Base-by-base conservation (phyloP, 2,888 invertebrate species). In the Lithophane leautieri region DNA sequence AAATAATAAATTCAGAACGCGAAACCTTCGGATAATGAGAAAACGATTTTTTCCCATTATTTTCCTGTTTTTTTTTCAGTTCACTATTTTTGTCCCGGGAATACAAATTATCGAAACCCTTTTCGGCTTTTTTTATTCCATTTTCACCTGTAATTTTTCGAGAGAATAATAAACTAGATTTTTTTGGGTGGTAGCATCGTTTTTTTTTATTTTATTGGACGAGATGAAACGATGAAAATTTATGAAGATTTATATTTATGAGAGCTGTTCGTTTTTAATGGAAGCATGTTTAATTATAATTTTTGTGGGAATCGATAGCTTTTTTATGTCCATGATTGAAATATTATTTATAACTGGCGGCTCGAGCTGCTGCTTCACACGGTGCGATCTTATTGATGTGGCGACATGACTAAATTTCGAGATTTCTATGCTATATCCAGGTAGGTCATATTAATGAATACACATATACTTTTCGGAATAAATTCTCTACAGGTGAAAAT, bases 1-100 rank as follows among this genome's bases (percentile, higher is more conserved):
- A 83, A 83, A 86, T 86, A 86, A 88, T 86, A 88, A 88, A 88
- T 86, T 86, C 88, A 73, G 78, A 76, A 67, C 82, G 82, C 78
- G 80, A 71, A 77, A 70, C 75, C 25, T 66, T 34, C 63, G 73
- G 78, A 80, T 86, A 88, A 86, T 88, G 86, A 88, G 86, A 86
- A 86, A 86, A 76, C 82, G 70, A 86, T 84, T 86, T 86, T 79
- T 76, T 70, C 14, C 74, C 68, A 81, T 80, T 84, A 81, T 88
- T 82, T 86, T 83, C 52, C 70, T 71, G 74, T 84, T 60, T 73
- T 76, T 70, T 77, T 75, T 54, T 60, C 70, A 75, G 67, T 84
- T 25, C 60, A 70, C 67, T 71, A 67, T 60, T 85, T 75, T 85
- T 75, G 52, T 78, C 74, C n/a, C 63, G 54, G 28, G 63, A 74